Conservation (phyloP, 2,888 invertebrate genomes). For the Drosophila crucigera region DNA sequence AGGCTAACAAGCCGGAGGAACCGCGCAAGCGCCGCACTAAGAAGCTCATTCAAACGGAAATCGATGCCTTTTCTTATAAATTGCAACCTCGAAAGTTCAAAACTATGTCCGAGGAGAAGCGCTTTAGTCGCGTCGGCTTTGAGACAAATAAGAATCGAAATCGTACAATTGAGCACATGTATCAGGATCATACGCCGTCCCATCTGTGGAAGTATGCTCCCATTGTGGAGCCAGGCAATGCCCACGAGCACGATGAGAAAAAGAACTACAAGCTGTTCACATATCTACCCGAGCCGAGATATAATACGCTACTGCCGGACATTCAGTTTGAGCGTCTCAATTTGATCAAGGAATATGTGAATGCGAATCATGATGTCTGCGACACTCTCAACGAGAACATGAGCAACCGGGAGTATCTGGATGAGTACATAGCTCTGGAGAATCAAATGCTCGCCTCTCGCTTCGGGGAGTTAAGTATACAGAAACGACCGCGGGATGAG, state of each 20-base stretch:
- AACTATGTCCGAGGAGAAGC: constrained; percentile 70
- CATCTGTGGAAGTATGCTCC: constrained; percentile 76
- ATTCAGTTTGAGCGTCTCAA: constrained; percentile 81
- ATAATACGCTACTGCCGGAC: constrained; percentile 83
- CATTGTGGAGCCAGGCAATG: constrained; percentile 82
- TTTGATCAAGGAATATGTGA: constrained; percentile 83
- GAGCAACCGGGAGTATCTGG: constrained; percentile 78
- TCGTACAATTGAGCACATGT: constrained; percentile 61
- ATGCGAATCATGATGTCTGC: constrained; percentile 52
- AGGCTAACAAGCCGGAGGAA: constrained; percentile 42
- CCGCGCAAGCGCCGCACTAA: constrained; percentile 63
- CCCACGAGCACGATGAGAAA: constrained; percentile 82
- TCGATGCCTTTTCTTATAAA: constrained; percentile 74
- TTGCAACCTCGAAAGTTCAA: constrained; percentile 77
- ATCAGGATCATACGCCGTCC: constrained; percentile 78
- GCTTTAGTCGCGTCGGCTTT: constrained; percentile 54
- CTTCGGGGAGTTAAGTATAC: constrained; percentile 31
- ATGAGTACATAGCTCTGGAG: constrained; percentile 81
- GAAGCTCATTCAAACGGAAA: constrained; percentile 69
- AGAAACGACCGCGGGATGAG: not conserved
- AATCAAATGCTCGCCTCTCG: constrained; percentile 74
- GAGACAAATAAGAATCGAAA: constrained; percentile 36
- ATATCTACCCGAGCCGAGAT: constrained; percentile 83
- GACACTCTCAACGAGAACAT: constrained; percentile 52
- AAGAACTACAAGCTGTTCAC: constrained; percentile 83